A percentile compares a stretch with the other conserved stretches of the same genome.
Conservation (phyloP, 2,113 vertebrate genomes). For the Heliornis fulica region DNA sequence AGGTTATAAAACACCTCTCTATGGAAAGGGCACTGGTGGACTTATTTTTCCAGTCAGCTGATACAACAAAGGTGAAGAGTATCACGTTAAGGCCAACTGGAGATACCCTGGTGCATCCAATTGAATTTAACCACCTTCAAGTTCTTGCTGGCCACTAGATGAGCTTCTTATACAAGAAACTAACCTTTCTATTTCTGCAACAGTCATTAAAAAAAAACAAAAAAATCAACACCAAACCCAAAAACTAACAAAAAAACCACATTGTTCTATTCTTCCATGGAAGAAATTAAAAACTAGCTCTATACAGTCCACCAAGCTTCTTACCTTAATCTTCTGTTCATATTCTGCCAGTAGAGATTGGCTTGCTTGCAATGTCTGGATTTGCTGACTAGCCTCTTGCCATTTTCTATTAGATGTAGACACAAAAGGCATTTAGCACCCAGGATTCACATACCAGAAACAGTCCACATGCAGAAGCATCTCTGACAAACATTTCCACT, state of each 20-base stretch:
- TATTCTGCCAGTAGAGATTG: conserved; percentile 81
- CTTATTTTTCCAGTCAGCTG: not conserved
- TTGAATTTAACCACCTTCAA: not conserved
- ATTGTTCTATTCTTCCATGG: not conserved
- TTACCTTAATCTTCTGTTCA: conserved; percentile 91
- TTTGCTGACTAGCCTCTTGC: conserved; percentile 84
- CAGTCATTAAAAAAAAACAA: not conserved
- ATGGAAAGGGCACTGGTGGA: not conserved
- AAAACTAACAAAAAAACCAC: too few relatives aligned
- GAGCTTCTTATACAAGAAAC: not conserved
- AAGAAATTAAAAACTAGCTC: not conserved
- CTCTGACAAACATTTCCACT: not conserved
- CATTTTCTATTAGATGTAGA: conserved; percentile 78
- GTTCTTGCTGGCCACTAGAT: not conserved
- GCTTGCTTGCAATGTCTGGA: conserved; percentile 81
- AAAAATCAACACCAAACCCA: too few relatives aligned
- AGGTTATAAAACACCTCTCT: not conserved
- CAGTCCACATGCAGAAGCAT: not conserved
- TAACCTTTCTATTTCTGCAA: not conserved
- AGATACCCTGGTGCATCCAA: not conserved
- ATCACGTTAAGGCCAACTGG: not conserved
- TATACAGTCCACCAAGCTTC: not conserved
- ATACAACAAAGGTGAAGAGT: not conserved
- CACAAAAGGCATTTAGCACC: not conserved
- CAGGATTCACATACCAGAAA: not conserved